phyloP scores from a whole-genome alignment of 2,113 vertebrate species.

The Ceyx melanurus region DNA sequence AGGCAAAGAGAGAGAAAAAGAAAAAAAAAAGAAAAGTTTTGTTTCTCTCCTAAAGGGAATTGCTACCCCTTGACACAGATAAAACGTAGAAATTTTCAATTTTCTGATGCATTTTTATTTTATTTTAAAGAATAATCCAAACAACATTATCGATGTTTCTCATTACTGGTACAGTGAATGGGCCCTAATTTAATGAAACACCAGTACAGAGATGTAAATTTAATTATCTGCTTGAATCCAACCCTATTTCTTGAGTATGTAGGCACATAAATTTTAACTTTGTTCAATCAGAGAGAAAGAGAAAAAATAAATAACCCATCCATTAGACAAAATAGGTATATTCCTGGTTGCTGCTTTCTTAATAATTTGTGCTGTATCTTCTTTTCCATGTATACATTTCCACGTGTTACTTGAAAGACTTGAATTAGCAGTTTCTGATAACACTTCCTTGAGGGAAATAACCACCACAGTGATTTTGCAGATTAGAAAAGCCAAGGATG shows the following conservation, averaged over 20 bases:
- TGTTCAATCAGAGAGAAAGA: not conserved
- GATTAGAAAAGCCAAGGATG: not conserved
- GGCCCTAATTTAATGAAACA: not conserved
- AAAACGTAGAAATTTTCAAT: not conserved
- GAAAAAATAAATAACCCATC: not conserved
- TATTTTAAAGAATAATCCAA: not conserved
- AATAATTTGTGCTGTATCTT: not conserved
- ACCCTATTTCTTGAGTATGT: not conserved
- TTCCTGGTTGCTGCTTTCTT: not conserved
- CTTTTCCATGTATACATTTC: not conserved
- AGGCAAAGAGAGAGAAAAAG: no score
- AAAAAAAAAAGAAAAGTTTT: no score
- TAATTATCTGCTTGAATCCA: not conserved
- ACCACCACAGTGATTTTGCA: not conserved
- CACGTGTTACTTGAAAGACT: not conserved
- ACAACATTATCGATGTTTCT: not conserved
- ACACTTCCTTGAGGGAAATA: not conserved
- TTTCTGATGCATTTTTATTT: not conserved
- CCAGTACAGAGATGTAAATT: not conserved
- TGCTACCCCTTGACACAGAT: no score
- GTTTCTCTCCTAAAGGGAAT: no score
- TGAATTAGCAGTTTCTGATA: not conserved
- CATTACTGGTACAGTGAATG: not conserved
- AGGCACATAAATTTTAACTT: not conserved
- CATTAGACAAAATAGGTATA: not conserved